A percentile compares a stretch with the other conserved stretches of the same genome.
phyloP scores from a whole-genome alignment of 2,888 invertebrate species.

The Drosophila pegasa region DNA sequence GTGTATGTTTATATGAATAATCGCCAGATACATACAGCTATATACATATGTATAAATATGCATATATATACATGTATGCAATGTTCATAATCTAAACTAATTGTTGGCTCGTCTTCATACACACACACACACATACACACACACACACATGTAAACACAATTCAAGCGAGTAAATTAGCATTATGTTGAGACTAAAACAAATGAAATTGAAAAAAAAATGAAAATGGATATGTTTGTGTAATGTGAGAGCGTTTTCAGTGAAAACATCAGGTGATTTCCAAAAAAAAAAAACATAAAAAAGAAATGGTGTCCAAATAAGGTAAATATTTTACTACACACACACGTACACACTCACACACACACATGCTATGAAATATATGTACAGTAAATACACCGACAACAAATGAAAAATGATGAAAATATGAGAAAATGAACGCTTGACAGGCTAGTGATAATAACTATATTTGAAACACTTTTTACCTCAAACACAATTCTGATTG shows the following conservation, averaged over 20 bases:
- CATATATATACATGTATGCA: constrained; percentile 24
- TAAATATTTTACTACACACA: constrained; percentile 66
- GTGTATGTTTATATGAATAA: constrained; percentile 24
- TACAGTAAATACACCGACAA: constrained; percentile 26
- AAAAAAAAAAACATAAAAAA: neutral
- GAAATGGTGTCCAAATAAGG: constrained; percentile 67
- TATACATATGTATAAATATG: constrained; percentile 19
- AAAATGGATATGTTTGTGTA: constrained; percentile 48
- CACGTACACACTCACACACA: constrained; percentile 16
- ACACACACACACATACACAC: constrained; percentile 35
- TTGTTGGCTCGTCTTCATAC: constrained; percentile 76
- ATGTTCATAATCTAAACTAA: constrained; percentile 51
- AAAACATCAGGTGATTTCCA: constrained; percentile 68
- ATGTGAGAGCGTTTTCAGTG: constrained; percentile 76
- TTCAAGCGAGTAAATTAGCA: constrained; percentile 49
- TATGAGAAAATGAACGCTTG: constrained; percentile 54
- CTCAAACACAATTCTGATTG: constrained; percentile 51
- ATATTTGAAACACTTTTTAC: constrained; percentile 59
- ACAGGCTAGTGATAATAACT: constrained; percentile 72
- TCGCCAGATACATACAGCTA: constrained; percentile 9
- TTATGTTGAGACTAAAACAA: constrained; percentile 61
- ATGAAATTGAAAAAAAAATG: neutral
- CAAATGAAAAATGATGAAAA: constrained; percentile 31
- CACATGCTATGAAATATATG: constrained; percentile 16
- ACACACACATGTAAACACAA: constrained; percentile 26